Base-by-base conservation (phyloP, 2,888 invertebrate genomes). In the Andrena minutula region DNA sequence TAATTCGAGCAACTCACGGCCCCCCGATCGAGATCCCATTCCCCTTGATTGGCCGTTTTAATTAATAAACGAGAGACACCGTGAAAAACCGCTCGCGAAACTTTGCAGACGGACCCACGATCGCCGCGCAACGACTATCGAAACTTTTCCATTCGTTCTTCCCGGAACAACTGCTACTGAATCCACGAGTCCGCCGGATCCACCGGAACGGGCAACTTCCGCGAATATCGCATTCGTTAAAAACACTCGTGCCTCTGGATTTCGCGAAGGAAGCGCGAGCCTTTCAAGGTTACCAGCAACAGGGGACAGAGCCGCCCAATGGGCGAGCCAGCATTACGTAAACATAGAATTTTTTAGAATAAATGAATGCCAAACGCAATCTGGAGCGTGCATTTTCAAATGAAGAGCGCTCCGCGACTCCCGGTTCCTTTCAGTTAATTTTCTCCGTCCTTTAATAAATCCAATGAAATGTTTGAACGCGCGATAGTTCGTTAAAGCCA, bases 91-190 rank as follows among this genome's bases (percentile, higher is more conserved):
- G 28, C 61, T 75, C 32, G 16, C 6, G 10, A 61, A 75, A 75
- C 51, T 75, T 69, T 4, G 10, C 35, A 61, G 61, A 75, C 61
- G 69, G 35, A 69, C 60, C 51, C 51, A 20, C 60, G 20, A 69
- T 69, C 61, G 32, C 8, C 28, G 51, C 28, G 58, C 35, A 75
- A 75, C 30, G 60, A 8, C 20, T 10, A 20, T 26, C 35, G 35
- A 51, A 75, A 75, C 69, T 69, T 75, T 69, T 69, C 49, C 49
- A 68, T 75, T 69, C 69, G 28, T 23, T 35, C 30, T 66, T 58
- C 61, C 51, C 49, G 23, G 60, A 69, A 69, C 58, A 35, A 61
- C 41, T 61, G 49, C n/a, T 20, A 69, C 60, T 75, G 61, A 51
- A 69, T 75, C 60, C 75, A 10, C 26, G 49, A 35, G 35, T 51